Conservation (phyloP, 2,888 invertebrate species). For the Himalopsyche tibetana region DNA sequence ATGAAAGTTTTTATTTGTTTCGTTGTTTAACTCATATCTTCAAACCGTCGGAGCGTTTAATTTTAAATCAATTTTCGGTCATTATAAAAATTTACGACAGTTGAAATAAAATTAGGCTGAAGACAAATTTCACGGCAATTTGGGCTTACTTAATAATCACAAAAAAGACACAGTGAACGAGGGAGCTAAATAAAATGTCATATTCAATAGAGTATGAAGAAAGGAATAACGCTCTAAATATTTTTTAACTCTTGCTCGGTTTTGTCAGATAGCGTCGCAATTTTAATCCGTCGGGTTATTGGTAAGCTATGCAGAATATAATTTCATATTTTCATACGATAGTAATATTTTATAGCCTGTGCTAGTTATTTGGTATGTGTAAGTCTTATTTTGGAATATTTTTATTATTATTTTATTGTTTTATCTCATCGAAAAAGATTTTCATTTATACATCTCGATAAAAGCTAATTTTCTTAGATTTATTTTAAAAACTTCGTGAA, state of each 20-base stretch:
- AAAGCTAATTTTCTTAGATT: too few species aligned
- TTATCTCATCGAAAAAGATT: too few species aligned
- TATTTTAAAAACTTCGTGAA: too few species aligned
- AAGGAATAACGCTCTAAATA: background rate
- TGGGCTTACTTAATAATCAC: background rate
- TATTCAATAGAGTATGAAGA: constrained; percentile 28
- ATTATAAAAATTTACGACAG: background rate
- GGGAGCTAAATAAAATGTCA: background rate
- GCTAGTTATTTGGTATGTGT: too few species aligned
- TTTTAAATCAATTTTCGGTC: background rate
- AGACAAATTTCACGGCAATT: constrained; percentile 19
- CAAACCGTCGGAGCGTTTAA: background rate
- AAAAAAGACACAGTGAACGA: background rate
- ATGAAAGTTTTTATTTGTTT: too few species aligned
- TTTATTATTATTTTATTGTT: too few species aligned
- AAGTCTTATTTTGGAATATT: too few species aligned
- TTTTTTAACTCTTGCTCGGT: background rate
- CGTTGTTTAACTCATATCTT: background rate
- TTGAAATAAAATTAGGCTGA: background rate
- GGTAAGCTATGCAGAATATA: too few species aligned
- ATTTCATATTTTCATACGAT: too few species aligned
- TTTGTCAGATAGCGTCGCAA: background rate
- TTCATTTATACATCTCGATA: too few species aligned
- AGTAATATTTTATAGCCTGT: too few species aligned
- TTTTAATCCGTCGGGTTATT: background rate